Evolutionary conservation across 2,888 invertebrate species (phyloP), one percentile per base, ranked within the genome.

Genomic region (Leptopilina myrica): DNA sequence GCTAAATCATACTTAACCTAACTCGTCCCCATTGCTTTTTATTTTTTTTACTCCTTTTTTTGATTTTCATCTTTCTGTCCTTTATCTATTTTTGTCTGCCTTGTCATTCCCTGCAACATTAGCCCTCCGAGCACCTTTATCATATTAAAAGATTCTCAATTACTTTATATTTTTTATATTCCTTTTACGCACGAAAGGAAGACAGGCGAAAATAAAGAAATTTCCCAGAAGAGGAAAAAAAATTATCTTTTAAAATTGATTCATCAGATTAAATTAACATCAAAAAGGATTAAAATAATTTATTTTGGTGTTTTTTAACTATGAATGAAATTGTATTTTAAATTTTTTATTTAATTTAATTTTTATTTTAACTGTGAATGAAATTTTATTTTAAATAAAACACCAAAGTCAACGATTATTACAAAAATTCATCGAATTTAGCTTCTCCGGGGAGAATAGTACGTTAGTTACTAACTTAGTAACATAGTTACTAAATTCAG

Each of bases 1-100:
- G 79, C 76, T 86, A 85, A 85, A 85, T 86, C 86, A 84, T 83
- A 80, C 84, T 85, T 86, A 84, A 84, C 59, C 76, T 67, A 53
- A 53, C 64, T 76, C 62, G 43, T 76, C 64, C 46, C n/a, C 43
- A 43, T 33, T 5, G 33, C 33, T 33, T 33, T 0, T 33, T 33
- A 4, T 64, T 49, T 64, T 43, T 43, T 64, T 2, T 64, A 12
- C 26, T 40, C 12, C 62, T 67, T 65, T 76, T 64, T 76, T 59
- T 62, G 62, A 80, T 77, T 79, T 78, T 75, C 79, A 65, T 26
- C 56, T 46, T 49, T 64, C 56, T 14, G 64, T 20, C 78, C 33
- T 56, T 64, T 76, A 8, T 53, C 56, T 15, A 46, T 67, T 76
- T 75, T 56, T 64, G 33, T 33, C 33, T 73, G 69, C 69, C 56